phyloP scores from a whole-genome alignment of 2,113 vertebrate species.

The Phasianus colchicus region DNA sequence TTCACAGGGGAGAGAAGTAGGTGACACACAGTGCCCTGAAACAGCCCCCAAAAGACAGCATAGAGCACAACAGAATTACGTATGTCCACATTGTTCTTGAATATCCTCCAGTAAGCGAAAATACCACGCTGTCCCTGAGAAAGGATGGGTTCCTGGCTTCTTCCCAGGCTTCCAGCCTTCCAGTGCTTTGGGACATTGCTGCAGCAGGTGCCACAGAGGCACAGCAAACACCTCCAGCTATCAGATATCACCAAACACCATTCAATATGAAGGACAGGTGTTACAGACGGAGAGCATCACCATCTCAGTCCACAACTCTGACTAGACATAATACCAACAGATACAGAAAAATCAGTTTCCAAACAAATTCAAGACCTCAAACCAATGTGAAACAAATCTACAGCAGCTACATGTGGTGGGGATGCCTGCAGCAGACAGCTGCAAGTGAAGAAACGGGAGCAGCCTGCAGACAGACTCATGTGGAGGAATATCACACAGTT shows the following conservation, averaged over 20 bases:
- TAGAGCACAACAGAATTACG: neutral
- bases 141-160: too few relatives aligned
- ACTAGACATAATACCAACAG: neutral
- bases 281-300: neutral
- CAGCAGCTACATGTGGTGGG: fast-evolving
- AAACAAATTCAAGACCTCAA: neutral
- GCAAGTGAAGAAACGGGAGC: neutral
- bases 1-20: neutral
- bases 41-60: fast-evolving
- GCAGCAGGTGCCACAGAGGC: too few relatives aligned
- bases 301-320: neutral
- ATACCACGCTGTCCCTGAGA: fast-evolving
- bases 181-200: neutral
- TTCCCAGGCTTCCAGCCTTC: neutral
- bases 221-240: neutral
- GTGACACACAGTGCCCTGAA: too few relatives aligned
- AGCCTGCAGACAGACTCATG: neutral
- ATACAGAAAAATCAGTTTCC: neutral
- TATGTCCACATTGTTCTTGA: neutral
- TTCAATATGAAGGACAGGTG: fast-evolving
- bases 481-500: neutral
- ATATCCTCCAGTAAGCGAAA: neutral
- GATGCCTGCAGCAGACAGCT: neutral
- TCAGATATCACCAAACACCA: neutral
- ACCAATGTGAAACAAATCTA: neutral